Evolutionary conservation across 2,888 invertebrate genomes (phyloP).

Genomic region (Amphimallon solstitiale): DNA sequence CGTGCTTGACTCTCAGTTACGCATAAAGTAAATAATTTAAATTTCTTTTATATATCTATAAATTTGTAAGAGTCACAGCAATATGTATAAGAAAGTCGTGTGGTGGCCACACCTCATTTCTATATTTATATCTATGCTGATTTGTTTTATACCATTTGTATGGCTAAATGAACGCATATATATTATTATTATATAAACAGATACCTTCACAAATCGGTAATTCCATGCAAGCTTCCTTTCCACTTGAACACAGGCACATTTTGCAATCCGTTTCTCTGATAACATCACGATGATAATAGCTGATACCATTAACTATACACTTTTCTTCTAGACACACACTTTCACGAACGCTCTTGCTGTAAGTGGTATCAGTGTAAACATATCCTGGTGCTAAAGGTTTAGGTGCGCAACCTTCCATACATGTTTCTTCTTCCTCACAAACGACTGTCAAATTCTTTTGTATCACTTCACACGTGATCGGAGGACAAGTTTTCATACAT

Average conservation of each 20-base stretch:
- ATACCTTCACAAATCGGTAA: no score
- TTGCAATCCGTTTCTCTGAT: background rate
- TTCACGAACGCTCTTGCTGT: background rate
- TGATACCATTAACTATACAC: background rate
- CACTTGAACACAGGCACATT: background rate
- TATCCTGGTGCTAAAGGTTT: background rate
- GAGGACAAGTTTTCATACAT: background rate
- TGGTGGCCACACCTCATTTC: no score
- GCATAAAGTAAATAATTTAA: no score
- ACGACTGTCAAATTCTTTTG: background rate
- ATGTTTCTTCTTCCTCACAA: conserved; percentile 3
- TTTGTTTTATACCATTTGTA: no score
- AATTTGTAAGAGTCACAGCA: no score
- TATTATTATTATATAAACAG: no score
- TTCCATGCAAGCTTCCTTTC: no score
- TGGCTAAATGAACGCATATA: no score
- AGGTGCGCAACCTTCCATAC: conserved; percentile 9
- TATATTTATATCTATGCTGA: no score
- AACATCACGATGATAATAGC: conserved; percentile 1
- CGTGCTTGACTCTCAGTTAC: no score
- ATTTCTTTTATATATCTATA: no score
- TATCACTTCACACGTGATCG: conserved; percentile 11
- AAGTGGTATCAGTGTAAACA: background rate
- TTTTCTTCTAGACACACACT: background rate
- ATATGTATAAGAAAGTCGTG: no score